These are phyloP conservation scores for Drepanosiphum platanoidis DNA, from an alignment of 2,888 invertebrate species.

Conservation along the genomic window DNA sequence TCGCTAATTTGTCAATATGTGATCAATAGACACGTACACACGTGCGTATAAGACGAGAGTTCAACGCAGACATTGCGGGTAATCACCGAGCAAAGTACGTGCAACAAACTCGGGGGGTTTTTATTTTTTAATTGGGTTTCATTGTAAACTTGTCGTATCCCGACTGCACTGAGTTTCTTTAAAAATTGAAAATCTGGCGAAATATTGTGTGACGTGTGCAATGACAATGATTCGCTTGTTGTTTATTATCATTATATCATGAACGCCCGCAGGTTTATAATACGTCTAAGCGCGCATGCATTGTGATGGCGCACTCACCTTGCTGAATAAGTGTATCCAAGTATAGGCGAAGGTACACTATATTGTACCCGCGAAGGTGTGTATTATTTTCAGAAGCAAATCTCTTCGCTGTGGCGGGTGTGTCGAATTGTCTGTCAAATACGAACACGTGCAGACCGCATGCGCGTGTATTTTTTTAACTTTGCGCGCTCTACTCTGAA, in stretches of 20 bases:
- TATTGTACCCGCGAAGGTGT: too few species aligned
- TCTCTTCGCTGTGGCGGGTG: not conserved
- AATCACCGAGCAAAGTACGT: not conserved
- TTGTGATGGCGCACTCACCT: not conserved
- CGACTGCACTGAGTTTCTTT: not conserved
- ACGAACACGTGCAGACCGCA: constrained; percentile 34
- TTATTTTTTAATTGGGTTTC: constrained; percentile 26
- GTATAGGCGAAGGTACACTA: not conserved
- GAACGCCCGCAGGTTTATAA: not conserved
- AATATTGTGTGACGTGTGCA: not conserved
- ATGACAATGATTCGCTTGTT: not conserved
- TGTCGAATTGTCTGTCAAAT: constrained; percentile 8
- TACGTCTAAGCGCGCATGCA: not conserved
- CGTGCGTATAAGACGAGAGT: not conserved
- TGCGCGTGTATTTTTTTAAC: constrained; percentile 64
- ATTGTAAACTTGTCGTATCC: not conserved
- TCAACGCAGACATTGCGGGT: not conserved
- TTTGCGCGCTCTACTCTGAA: not conserved
- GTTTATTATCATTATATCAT: not conserved
- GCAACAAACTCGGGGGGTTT: not conserved
- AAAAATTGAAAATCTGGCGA: not conserved
- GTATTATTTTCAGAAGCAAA: constrained; percentile 13
- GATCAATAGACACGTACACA: too few species aligned
- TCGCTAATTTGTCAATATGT: not conserved
- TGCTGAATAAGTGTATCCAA: not conserved